Evolutionary conservation across 2,113 vertebrate genomes (phyloP).

Genomic region (Camelus dromedarius): DNA sequence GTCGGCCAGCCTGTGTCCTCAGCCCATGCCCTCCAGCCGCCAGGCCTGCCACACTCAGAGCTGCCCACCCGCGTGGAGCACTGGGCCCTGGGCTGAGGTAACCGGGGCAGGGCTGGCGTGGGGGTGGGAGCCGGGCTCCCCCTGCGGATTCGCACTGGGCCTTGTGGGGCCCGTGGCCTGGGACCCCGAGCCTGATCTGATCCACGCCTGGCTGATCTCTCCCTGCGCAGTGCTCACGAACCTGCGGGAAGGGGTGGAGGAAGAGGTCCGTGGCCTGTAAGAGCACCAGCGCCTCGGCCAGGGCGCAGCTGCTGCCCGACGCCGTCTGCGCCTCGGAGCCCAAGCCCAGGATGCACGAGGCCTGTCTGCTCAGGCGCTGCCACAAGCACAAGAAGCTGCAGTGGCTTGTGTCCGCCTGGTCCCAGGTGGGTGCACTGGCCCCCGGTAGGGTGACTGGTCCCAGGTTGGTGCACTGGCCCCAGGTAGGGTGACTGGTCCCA

Average conservation of each 20-base stretch:
- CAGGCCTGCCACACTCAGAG: conserved; percentile 88
- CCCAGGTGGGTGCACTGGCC: conserved; percentile 86
- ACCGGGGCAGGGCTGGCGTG: neutral
- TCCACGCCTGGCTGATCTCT: neutral
- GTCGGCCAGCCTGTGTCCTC: conserved; percentile 84
- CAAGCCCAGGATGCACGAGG: conserved; percentile 90
- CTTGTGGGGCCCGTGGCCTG: neutral
- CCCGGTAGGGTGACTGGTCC: accelerated
- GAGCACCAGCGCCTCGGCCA: conserved; percentile 81
- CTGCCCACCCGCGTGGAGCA: conserved; percentile 91
- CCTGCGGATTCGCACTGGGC: neutral
- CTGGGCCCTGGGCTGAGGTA: conserved; percentile 93
- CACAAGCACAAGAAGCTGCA: conserved; percentile 90
- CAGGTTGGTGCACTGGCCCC: accelerated
- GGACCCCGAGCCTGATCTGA: accelerated
- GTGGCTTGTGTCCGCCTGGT: conserved; percentile 93
- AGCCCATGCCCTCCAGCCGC: conserved; percentile 80
- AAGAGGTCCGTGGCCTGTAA: conserved; percentile 90
- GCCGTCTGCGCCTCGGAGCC: conserved; percentile 84
- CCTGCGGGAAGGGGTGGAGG: conserved; percentile 92
- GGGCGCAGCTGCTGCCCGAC: conserved; percentile 84
- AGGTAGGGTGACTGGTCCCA: accelerated
- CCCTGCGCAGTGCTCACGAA: conserved; percentile 90
- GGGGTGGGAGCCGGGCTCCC: accelerated
- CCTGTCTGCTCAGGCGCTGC: conserved; percentile 91